Base-by-base conservation (phyloP, 2,113 vertebrate species). In the Oenanthe melanoleuca region DNA sequence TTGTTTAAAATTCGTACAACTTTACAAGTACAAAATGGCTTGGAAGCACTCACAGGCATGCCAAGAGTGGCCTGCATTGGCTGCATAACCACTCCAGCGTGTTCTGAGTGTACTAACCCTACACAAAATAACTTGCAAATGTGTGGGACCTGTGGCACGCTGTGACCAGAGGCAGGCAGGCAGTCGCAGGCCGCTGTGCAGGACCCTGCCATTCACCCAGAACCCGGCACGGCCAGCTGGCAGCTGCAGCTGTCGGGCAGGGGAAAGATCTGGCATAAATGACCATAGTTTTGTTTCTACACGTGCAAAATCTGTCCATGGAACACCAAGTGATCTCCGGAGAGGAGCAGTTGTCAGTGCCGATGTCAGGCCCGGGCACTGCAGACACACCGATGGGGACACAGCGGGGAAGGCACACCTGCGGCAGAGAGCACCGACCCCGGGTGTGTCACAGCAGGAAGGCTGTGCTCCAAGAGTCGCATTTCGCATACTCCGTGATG, bases 401-500 rank as follows among this genome's bases (percentile, higher is more conserved):
- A 26, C 59, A 9, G 19, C 1, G 26, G 19, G 52, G 29, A 34
- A 11, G 0, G 9, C 50, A 26, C 21, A 10, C 20, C 42, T 1
- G 4, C 33, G 8, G 19, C 82, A 3, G 38, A 13, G 9, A 24
- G 9, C 47, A 31, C 5, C 37, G 4, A 2, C 0, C n/a, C 14
- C 47, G 4, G 11, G 1, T 1, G 1, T 1, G 10, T 19, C 4
- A 9, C 60, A 5, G 16, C 34, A 6, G 5, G 5, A 6, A 9
- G 4, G 2, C 37, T 6, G 24, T 2, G 44, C 37, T 49, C 33
- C 6, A 6, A 7, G 3, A 23, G 2, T 0, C 25, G 2, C 3
- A 5, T 14, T 57, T 47, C 31, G 31, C 55, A 20, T 4, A 5
- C 25, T 6, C 34, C 64, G 1, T 10, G 11, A 33, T 6, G 2